Evolutionary conservation across 2,888 invertebrate species (phyloP).

Genomic region (Dryobotodes eremita): DNA sequence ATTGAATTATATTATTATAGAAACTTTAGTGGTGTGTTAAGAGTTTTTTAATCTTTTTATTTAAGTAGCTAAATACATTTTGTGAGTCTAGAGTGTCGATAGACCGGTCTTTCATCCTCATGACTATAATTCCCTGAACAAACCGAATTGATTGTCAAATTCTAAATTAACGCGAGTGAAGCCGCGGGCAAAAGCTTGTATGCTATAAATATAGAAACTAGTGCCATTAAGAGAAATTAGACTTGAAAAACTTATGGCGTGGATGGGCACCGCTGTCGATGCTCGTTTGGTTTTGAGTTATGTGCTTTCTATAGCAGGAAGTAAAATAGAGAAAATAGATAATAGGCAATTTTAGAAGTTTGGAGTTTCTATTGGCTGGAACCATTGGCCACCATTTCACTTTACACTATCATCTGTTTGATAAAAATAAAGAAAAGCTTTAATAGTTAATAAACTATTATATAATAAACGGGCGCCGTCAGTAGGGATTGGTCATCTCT

Average conservation of each 20-base stretch:
- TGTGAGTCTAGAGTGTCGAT: too few relatives aligned
- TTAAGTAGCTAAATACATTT: too few relatives aligned
- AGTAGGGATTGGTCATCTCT: too few relatives aligned
- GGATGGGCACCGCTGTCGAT: constrained; percentile 25
- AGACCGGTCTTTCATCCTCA: too few relatives aligned
- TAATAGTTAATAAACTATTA: not conserved
- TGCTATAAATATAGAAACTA: constrained; percentile 62
- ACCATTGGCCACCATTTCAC: not conserved
- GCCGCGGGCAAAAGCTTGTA: too few relatives aligned
- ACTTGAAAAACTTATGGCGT: constrained; percentile 46
- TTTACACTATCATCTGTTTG: not conserved
- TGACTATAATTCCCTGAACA: too few relatives aligned
- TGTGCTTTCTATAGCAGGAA: constrained; percentile 10
- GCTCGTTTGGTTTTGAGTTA: constrained; percentile 3
- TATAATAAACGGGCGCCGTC: too few relatives aligned
- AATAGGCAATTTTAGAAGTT: not conserved
- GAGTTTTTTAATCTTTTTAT: too few relatives aligned
- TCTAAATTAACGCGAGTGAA: too few relatives aligned
- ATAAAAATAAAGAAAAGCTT: not conserved
- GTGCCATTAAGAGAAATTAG: constrained; percentile 54
- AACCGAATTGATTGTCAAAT: too few relatives aligned
- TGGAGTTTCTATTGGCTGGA: not conserved
- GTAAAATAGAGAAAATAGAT: not conserved
- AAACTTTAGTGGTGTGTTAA: too few relatives aligned
- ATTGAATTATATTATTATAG: too few relatives aligned